Evolutionary conservation across 2,797 vertebrate species (phyloP).

Genomic region (Parambassis ranga): DNA sequence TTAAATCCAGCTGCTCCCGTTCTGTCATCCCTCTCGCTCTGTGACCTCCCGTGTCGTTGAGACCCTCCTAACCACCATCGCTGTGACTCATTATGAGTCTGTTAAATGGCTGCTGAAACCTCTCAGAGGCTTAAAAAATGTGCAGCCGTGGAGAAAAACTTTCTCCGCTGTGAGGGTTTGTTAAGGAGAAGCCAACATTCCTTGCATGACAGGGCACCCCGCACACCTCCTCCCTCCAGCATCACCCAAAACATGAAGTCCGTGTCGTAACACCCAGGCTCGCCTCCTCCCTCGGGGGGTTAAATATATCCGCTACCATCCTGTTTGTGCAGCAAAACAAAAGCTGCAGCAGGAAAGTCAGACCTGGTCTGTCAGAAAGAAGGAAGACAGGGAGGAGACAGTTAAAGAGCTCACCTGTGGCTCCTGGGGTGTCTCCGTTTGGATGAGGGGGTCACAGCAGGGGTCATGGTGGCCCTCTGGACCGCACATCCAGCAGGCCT

Average conservation of each 20-base stretch:
- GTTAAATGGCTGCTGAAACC: not conserved
- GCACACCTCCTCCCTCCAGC: constrained; percentile 27
- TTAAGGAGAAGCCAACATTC: constrained; percentile 54
- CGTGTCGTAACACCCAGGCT: constrained; percentile 15
- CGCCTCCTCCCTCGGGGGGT: constrained; percentile 5
- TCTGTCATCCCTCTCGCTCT: not conserved
- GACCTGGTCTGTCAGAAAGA: not conserved
- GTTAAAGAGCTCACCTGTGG: constrained; percentile 57
- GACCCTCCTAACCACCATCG: constrained; percentile 13
- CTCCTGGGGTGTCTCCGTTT: constrained; percentile 15
- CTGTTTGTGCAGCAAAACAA: constrained; percentile 15
- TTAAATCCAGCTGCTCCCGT: not conserved
- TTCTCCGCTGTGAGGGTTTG: constrained; percentile 17
- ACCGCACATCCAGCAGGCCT: constrained; percentile 19
- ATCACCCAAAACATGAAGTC: constrained; percentile 36
- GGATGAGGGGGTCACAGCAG: constrained; percentile 29
- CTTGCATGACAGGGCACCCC: constrained; percentile 34
- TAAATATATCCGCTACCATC: constrained; percentile 34
- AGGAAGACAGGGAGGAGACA: no score
- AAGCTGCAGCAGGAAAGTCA: not conserved
- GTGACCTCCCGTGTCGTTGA: constrained; percentile 15
- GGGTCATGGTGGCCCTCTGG: constrained; percentile 52
- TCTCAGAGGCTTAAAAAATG: not conserved
- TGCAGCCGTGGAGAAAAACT: not conserved
- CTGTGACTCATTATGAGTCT: constrained; percentile 29